These are phyloP conservation scores for Mercenaria mercenaria DNA, from an alignment of 1,140 invertebrate species.

Conservation along the genomic window DNA sequence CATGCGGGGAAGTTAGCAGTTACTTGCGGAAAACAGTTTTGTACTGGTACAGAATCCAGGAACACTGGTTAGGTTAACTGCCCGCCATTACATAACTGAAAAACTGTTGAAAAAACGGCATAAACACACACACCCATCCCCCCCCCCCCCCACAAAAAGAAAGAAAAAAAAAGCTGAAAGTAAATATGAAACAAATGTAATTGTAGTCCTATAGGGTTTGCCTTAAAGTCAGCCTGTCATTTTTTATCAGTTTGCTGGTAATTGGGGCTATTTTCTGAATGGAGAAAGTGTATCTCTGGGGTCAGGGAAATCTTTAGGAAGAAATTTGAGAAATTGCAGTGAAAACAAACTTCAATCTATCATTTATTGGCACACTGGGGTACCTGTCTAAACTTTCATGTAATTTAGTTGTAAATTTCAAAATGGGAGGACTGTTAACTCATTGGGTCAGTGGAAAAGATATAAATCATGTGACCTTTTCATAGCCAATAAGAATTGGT, in stretches of 20 bases:
- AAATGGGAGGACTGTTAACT: conserved; percentile 36
- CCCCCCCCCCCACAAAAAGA: no score
- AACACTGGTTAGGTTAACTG: no score
- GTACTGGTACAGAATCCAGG: no score
- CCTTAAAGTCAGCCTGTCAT: no score
- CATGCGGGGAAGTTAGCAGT: no score
- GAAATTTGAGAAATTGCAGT: conserved; percentile 46
- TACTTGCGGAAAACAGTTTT: no score
- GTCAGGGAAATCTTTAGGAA: conserved; percentile 21
- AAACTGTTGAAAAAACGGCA: no score
- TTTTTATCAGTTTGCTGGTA: not conserved
- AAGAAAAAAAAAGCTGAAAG: no score
- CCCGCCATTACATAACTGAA: no score
- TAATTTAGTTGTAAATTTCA: conserved; percentile 57
- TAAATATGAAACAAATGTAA: no score
- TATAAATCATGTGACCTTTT: conserved; percentile 57
- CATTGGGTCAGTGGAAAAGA: conserved; percentile 11
- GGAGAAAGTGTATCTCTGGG: conserved; percentile 34
- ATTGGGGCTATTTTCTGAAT: conserved; percentile 7
- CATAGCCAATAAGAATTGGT: conserved; percentile 47
- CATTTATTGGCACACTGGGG: conserved; percentile 10
- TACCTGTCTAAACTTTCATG: conserved; percentile 31
- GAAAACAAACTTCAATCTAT: conserved; percentile 44
- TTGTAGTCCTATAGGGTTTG: no score
- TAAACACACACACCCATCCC: no score